Evolutionary conservation across 2,888 invertebrate genomes (phyloP).

Genomic region (Morpho achilles): DNA sequence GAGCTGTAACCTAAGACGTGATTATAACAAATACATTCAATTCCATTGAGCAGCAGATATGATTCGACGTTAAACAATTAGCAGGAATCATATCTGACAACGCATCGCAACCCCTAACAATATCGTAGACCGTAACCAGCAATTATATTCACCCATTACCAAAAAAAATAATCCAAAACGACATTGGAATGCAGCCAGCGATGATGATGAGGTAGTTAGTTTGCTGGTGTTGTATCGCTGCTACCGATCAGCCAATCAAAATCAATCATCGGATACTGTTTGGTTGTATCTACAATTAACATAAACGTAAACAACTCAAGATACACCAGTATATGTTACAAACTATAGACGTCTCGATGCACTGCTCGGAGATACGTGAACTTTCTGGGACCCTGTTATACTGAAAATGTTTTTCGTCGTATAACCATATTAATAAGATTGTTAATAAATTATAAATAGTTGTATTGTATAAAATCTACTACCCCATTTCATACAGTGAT

Average conservation of each 20-base stretch:
- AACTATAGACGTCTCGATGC: conserved; percentile 8
- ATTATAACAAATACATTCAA: conserved; percentile 8
- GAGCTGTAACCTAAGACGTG: conserved; percentile 2
- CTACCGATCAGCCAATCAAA: conserved; percentile 78
- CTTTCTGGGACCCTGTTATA: conserved; percentile 16
- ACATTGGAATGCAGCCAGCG: conserved; percentile 43
- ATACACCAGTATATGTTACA: conserved; percentile 22
- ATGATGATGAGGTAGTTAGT: conserved; percentile 55
- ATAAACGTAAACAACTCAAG: conserved; percentile 58
- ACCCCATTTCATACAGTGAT: not conserved
- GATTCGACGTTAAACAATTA: conserved; percentile 2
- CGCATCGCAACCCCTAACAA: conserved; percentile 22
- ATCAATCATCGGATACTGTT: conserved; percentile 79
- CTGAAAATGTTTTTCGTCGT: conserved; percentile 6
- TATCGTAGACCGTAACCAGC: conserved; percentile 39
- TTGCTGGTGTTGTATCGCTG: conserved; percentile 62
- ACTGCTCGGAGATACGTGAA: conserved; percentile 9
- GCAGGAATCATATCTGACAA: conserved; percentile 14
- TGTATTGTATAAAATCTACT: not conserved
- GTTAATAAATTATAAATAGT: conserved; percentile 1
- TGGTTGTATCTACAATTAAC: conserved; percentile 77
- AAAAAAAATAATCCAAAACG: conserved; percentile 39
- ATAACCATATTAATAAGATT: not conserved
- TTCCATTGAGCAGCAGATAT: conserved; percentile 14
- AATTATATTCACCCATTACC: conserved; percentile 46